Evolutionary conservation across 2,888 invertebrate species (phyloP), one percentile per base, ranked within the genome.

Genomic region (Cepaea hortensis): DNA sequence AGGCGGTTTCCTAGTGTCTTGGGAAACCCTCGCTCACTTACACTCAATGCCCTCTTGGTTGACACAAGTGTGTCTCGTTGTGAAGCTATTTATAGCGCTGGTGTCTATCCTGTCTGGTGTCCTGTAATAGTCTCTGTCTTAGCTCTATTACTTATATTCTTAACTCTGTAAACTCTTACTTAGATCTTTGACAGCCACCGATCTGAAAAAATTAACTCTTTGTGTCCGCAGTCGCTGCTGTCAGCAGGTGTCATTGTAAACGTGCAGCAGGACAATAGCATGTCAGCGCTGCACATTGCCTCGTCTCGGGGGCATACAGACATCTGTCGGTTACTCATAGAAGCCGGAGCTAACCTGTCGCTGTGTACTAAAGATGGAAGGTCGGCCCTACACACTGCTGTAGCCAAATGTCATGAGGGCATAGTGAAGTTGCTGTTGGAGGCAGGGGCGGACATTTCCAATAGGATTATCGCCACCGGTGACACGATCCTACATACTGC

Each of bases 201-300:
- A 35, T 35, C 35, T 35, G 35, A 35, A 35, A 35, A 35, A 35
- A 35, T 35, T 35, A 35, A 35, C 35, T 35, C 35, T 35, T 35
- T 35, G 35, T 35, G 35, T 35, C 35, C 1, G 0, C 89, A 90
- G 61, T 91, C 90, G 85, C 88, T 94, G 13, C 86, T 93, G 9
- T 65, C 86, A 7, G 87, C 87, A 73, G 92, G 92, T 23, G 92
- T 92, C 6, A 83, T 84, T 62, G 91, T 93, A 1, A 92, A 93
- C 88, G 88, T 88, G 7, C 88, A 90, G 3, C 93, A 94, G 84
- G 88, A 90, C 55, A 93, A 94, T 90, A 93, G 93, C 0, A 92
- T 92, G 82, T 93, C 93, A 3, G 92, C 93, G 9, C 89, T 94
- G 1, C 93, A 93, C 89, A 90, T 91, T n/a, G 93, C 93, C n/a